Evolutionary conservation across 2,888 invertebrate genomes (phyloP).

Genomic region (Asteroscopus sphinx): DNA sequence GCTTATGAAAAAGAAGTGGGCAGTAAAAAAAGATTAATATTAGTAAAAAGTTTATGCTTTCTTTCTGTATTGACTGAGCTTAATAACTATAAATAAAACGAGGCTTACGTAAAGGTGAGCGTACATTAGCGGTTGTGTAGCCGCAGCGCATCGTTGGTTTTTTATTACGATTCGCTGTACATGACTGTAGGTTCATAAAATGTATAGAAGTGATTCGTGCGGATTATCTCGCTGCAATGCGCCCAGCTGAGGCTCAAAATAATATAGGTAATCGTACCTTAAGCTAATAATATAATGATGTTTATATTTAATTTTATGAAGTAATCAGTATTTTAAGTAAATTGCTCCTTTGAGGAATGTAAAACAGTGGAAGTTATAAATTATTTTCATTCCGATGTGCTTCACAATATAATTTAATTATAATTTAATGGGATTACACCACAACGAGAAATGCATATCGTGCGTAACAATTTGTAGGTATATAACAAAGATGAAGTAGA

Average conservation of each 20-base stretch:
- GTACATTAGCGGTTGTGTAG: constrained; percentile 24
- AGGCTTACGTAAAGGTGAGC: constrained; percentile 37
- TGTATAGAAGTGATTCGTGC: constrained; percentile 34
- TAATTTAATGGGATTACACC: no score
- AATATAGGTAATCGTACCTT: constrained; percentile 16
- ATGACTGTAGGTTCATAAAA: constrained; percentile 24
- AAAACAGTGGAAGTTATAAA: not conserved
- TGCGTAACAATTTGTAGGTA: no score
- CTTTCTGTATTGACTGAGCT: constrained; percentile 22
- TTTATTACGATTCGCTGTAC: constrained; percentile 31
- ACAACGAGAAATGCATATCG: no score
- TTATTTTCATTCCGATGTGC: not conserved
- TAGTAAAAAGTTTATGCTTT: constrained; percentile 26
- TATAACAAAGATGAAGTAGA: no score
- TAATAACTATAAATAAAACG: constrained; percentile 26
- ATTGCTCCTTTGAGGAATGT: not conserved
- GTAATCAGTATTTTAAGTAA: not conserved
- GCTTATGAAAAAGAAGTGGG: constrained; percentile 10
- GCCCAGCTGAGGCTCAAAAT: constrained; percentile 26
- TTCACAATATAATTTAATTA: no score
- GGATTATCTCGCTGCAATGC: constrained; percentile 39
- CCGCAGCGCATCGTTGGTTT: constrained; percentile 30
- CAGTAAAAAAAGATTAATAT: constrained; percentile 26
- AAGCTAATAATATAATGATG: constrained; percentile 8
- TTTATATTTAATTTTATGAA: not conserved